Evolutionary conservation across 2,113 vertebrate species (phyloP).

Genomic region (Gymnarchus niloticus): DNA sequence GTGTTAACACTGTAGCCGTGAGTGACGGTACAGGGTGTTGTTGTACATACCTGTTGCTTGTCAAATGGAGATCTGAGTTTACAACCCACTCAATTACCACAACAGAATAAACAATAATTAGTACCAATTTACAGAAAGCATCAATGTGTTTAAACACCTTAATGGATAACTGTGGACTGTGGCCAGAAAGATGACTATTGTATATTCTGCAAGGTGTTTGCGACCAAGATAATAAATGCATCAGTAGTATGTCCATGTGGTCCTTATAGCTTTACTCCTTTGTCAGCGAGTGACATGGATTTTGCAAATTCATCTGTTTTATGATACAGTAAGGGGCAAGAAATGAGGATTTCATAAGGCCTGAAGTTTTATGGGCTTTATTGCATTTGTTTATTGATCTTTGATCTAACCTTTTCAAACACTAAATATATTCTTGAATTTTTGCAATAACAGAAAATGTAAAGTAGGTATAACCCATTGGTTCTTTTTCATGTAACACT

Average conservation of each 20-base stretch:
- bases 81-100: no score
- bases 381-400: not conserved
- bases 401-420: conserved; percentile 17
- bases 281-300: not conserved
- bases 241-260: not conserved
- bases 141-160: not conserved
- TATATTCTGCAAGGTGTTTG: not conserved
- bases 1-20: no score
- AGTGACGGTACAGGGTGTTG: no score
- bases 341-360: not conserved
- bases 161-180: not conserved
- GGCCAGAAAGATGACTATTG: not conserved
- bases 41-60: no score
- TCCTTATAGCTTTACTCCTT: not conserved
- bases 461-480: not conserved
- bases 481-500: conserved; percentile 16
- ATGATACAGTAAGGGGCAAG: not conserved
- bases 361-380: not conserved
- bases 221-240: not conserved
- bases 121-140: not conserved
- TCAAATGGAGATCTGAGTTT: no score
- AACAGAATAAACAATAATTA: not conserved
- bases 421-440: not conserved
- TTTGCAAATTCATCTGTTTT: not conserved
- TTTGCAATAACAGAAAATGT: conserved; percentile 9